Evolutionary conservation across 2,113 vertebrate genomes (phyloP).

Genomic region (Percina caprodes): DNA sequence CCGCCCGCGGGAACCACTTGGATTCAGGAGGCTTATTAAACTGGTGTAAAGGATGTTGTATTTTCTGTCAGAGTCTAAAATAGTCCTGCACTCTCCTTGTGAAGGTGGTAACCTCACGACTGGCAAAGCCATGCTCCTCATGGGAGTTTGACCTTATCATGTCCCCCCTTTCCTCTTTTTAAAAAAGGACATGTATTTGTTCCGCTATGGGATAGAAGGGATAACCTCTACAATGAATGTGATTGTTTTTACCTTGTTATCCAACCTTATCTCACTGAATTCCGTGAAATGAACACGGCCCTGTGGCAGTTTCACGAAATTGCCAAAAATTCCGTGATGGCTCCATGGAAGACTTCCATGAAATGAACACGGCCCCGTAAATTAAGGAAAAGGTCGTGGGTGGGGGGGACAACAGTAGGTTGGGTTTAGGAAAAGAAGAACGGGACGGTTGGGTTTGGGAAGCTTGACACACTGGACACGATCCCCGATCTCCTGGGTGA

Average conservation of each 20-base stretch:
- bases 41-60: constrained; percentile 60
- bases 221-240: not conserved
- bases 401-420: no score
- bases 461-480: no score
- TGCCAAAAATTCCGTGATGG: no score
- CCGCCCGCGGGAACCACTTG: constrained; percentile 51
- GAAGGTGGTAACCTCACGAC: constrained; percentile 29
- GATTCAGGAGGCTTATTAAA: constrained; percentile 59
- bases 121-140: constrained; percentile 17
- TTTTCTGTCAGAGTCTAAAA: constrained; percentile 59
- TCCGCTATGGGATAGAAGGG: not conserved
- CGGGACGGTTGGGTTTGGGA: no score
- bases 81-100: constrained; percentile 29
- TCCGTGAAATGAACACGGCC: no score
- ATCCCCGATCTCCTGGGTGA: no score
- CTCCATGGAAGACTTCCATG: no score
- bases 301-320: no score
- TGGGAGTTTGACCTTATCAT: constrained; percentile 29
- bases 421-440: no score
- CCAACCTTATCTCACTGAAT: no score
- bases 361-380: no score
- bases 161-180: not conserved
- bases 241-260: not conserved
- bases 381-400: no score
- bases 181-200: not conserved